phyloP scores from a whole-genome alignment of 2,888 invertebrate genomes.

The Catocala nupta region DNA sequence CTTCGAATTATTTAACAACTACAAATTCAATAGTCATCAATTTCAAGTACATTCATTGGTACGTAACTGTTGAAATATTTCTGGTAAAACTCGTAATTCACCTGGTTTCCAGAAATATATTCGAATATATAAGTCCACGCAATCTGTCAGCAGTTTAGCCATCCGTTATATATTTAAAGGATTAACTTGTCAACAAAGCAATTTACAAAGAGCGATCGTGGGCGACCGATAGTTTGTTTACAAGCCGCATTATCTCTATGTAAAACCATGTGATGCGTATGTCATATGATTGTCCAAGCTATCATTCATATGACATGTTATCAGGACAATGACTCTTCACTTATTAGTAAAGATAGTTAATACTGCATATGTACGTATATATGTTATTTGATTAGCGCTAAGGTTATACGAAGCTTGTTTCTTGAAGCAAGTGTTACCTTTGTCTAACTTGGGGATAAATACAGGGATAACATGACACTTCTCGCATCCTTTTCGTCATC shows the following conservation, averaged over 20 bases:
- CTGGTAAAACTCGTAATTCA: neutral
- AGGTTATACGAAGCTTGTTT: no score
- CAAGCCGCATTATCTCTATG: conserved; percentile 52
- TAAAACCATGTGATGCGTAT: conserved; percentile 59
- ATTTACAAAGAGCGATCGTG: neutral
- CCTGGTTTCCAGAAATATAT: no score
- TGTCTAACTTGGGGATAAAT: no score
- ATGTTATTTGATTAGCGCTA: no score
- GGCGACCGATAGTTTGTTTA: conserved; percentile 36
- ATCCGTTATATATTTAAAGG: neutral
- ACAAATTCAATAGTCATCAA: no score
- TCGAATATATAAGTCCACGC: no score
- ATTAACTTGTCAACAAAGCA: neutral
- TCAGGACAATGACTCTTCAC: conserved; percentile 53
- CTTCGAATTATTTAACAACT: no score
- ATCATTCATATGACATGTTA: conserved; percentile 72
- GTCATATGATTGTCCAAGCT: conserved; percentile 73
- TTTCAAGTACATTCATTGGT: no score
- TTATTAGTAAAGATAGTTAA: conserved; percentile 30
- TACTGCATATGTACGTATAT: neutral
- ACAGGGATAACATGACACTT: no score
- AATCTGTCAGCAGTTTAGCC: no score
- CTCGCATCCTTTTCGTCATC: no score
- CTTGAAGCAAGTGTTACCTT: no score
- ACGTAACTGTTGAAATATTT: neutral